Evolutionary conservation across 2,113 vertebrate genomes (phyloP), one percentile per base, ranked within the genome.

Genomic region (Hippocampus barbouri): DNA sequence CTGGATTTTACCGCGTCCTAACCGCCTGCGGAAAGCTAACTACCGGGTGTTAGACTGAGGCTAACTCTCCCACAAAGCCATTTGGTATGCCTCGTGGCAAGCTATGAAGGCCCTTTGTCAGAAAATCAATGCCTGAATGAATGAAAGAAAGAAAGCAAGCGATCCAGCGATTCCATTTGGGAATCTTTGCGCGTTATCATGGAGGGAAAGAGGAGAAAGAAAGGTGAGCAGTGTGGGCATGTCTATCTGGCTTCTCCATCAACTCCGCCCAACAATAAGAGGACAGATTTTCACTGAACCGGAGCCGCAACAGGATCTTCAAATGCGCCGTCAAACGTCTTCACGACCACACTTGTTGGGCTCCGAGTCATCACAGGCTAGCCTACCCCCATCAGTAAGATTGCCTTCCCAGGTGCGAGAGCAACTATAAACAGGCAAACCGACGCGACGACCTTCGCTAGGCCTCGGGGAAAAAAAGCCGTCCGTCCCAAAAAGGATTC

Each of bases 151-250:
- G 66, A 69, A 73, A 45, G 43, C 73, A 75, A 62, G 78, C 71
- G 69, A 73, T 69, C 78, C 72, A 41, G 53, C 76, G 85, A 88
- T 88, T 85, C 83, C 80, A 85, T 38, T 84, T 86, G 86, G 64
- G n/a, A 65, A 84, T 89, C 81, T 74, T 78, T 86, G 75, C 78
- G 63, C 54, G 72, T 89, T 88, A 88, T 90, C 84, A 51, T 21
- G 61, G 54, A 38, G 23, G 56, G 82, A 79, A 84, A 72, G 66
- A 3, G 79, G 71, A 6, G 34, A 38, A 49, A 66, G 68, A 67
- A 79, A 72, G 73, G 70, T 57, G 78, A 80, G 77, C 64, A 70
- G 85, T 88, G 83, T 81, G 81, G 83, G 75, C 67, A 69, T 15
- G 30, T 73, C 64, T 84, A 87, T 86, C 86, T 84, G 11, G 23